A percentile compares a stretch with the other conserved stretches of the same genome.
Evolutionary conservation across 2,113 vertebrate genomes (phyloP).

Genomic region (Emydocephalus ijimae): DNA sequence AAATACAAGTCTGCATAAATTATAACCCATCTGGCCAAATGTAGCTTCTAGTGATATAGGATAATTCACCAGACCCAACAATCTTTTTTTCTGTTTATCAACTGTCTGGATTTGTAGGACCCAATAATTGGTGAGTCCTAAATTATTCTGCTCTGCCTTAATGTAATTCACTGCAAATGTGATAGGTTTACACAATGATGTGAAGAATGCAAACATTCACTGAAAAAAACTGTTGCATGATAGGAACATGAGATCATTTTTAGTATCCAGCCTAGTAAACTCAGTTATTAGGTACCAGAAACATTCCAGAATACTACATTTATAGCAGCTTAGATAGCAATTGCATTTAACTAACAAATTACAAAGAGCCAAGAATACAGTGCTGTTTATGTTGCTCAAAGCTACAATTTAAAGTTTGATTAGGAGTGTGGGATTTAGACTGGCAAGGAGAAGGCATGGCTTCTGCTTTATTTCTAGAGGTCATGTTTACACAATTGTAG

Average conservation of each 20-base stretch:
- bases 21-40: background rate
- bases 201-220: background rate
- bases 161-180: constrained; percentile 2
- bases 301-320: background rate
- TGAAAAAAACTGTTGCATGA: constrained; percentile 4
- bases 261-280: background rate
- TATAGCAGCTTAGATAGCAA: constrained; percentile 1
- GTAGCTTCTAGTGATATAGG: background rate
- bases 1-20: background rate
- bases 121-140: background rate
- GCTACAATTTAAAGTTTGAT: background rate
- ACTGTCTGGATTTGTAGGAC: background rate
- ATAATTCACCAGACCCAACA: background rate
- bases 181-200: background rate
- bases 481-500: constrained; percentile 63
- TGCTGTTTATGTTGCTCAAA: background rate
- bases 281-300: background rate
- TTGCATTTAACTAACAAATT: constrained; percentile 12
- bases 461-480: constrained; percentile 46
- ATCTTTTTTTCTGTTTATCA: rapidly evolving
- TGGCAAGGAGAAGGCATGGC: constrained; percentile 11
- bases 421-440: constrained; percentile 23
- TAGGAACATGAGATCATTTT: constrained; percentile 4
- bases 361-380: background rate
- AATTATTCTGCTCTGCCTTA: background rate